Conservation (phyloP, 2,797 vertebrate species). For the Pseudochirops corinnae region DNA sequence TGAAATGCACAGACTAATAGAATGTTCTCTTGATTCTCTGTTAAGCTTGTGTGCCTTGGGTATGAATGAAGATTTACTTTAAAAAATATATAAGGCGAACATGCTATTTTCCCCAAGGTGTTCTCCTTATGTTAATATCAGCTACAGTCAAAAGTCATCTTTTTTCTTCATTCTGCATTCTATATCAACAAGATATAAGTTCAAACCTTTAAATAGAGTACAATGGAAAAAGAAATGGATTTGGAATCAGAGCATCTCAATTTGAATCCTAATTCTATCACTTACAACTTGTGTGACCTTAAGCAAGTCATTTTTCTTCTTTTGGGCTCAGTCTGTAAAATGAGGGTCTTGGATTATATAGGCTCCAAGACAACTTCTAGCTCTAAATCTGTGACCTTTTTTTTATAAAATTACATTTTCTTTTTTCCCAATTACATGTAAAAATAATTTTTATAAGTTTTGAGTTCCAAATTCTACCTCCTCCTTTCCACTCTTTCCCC, state of each 20-base stretch:
- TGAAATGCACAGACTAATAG: conserved; percentile 6
- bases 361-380: background rate
- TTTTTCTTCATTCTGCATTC: conserved; percentile 4
- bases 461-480: background rate
- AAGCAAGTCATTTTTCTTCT: background rate
- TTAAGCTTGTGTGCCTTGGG: conserved; percentile 14
- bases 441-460: background rate
- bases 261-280: background rate
- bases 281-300: background rate
- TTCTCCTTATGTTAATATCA: conserved; percentile 14
- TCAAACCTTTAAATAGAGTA: background rate
- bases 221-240: background rate
- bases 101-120: background rate
- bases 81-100: background rate
- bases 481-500: background rate
- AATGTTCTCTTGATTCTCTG: background rate
- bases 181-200: conserved; percentile 1
- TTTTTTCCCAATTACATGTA: background rate
- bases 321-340: background rate
- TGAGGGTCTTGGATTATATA: background rate
- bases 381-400: background rate
- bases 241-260: background rate
- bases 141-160: background rate
- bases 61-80: conserved; percentile 32
- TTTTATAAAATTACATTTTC: background rate